Conservation (phyloP, 2,888 invertebrate genomes). For the Bugulina stolonifera region DNA sequence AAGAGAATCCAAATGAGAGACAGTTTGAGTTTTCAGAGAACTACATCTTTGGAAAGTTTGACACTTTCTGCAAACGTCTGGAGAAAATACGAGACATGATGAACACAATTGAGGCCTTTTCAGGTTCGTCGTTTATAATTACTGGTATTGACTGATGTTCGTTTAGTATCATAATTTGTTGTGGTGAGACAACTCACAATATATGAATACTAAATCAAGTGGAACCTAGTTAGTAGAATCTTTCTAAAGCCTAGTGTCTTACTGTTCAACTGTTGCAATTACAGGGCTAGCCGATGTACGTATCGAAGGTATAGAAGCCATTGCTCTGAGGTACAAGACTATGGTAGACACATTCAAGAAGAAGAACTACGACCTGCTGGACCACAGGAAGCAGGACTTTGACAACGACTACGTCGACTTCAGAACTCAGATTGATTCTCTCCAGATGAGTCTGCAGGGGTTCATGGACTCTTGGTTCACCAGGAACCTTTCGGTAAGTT, state of each 20-base stretch:
- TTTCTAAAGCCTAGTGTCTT: no score
- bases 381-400: conserved; percentile 81
- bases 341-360: conserved; percentile 75
- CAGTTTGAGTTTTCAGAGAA: conserved; percentile 86
- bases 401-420: conserved; percentile 79
- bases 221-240: no score
- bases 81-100: conserved; percentile 83
- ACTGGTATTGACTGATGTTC: no score
- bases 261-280: no score
- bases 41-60: conserved; percentile 94
- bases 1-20: conserved; percentile 63
- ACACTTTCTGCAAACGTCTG: conserved; percentile 82
- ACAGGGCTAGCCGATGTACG: conserved; percentile 62
- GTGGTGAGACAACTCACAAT: no score
- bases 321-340: conserved; percentile 75
- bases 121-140: no score
- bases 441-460: conserved; percentile 51
- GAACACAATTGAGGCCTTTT: conserved; percentile 80
- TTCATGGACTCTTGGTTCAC: conserved; percentile 63
- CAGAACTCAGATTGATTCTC: conserved; percentile 66
- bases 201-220: no score
- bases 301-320: conserved; percentile 55
- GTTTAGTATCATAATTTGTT: no score
- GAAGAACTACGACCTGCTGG: conserved; percentile 83
- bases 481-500: conserved; percentile 44